Evolutionary conservation across 2,113 vertebrate genomes (phyloP).

Genomic region (Mastomys coucha): DNA sequence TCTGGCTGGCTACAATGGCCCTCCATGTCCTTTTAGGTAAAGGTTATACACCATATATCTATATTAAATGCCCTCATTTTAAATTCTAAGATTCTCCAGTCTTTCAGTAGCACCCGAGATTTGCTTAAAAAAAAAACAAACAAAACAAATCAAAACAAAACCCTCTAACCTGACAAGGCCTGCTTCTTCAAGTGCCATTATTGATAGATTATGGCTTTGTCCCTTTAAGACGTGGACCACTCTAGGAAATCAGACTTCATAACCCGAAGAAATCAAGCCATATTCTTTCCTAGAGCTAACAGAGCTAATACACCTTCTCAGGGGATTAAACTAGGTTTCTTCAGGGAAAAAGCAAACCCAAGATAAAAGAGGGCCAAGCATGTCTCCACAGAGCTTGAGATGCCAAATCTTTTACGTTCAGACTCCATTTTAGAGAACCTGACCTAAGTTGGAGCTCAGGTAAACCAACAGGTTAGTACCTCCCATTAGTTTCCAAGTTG

Average conservation of each 20-base stretch:
- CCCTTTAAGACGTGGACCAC: background rate
- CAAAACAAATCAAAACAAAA: background rate
- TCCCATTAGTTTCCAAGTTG: too few relatives aligned
- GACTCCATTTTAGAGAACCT: too few relatives aligned
- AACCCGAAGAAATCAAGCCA: background rate
- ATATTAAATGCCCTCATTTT: too few relatives aligned
- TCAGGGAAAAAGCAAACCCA: background rate
- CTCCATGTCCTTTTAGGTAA: too few relatives aligned
- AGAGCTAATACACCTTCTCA: background rate
- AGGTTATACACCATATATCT: too few relatives aligned
- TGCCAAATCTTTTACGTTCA: too few relatives aligned
- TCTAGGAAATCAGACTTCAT: background rate
- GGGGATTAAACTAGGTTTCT: background rate
- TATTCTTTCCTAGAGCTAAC: background rate
- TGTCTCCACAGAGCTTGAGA: background rate
- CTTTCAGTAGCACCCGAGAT: background rate
- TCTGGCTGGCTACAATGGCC: too few relatives aligned
- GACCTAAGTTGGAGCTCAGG: too few relatives aligned
- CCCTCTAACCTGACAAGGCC: background rate
- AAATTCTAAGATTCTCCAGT: too few relatives aligned
- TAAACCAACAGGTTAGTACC: too few relatives aligned
- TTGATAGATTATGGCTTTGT: background rate
- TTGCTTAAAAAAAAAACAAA: background rate
- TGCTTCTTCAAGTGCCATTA: background rate
- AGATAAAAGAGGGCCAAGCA: background rate